A percentile compares a stretch with the other conserved stretches of the same genome.
Conservation (phyloP, 53 echinoderm and acorn worm species). For the Henricia sp. region DNA sequence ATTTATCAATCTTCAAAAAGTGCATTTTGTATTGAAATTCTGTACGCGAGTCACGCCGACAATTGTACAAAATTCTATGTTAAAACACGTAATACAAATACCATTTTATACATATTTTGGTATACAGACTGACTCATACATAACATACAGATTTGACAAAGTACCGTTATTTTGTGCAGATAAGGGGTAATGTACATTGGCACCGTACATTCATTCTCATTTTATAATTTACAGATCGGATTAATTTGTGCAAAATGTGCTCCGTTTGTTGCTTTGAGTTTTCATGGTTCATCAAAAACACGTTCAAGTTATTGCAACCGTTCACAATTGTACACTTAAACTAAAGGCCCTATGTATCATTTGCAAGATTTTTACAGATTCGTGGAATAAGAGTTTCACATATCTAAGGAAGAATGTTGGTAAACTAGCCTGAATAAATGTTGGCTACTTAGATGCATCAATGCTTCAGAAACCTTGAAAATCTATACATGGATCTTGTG, state of each 20-base stretch:
- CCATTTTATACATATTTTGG: neutral
- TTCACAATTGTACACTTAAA: neutral
- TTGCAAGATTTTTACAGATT: too few relatives aligned
- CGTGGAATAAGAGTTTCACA: too few relatives aligned
- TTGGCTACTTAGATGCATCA: too few relatives aligned
- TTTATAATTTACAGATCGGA: neutral
- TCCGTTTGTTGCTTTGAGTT: neutral
- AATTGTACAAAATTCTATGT: neutral
- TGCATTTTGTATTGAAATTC: neutral
- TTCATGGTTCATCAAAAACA: neutral
- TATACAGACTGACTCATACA: neutral
- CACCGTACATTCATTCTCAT: neutral
- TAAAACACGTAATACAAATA: neutral
- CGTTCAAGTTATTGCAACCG: neutral
- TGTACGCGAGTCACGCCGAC: neutral
- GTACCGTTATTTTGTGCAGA: neutral
- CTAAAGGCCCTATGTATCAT: too few relatives aligned
- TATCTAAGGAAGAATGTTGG: too few relatives aligned
- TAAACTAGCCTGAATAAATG: too few relatives aligned
- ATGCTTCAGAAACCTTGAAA: too few relatives aligned
- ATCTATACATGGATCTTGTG: too few relatives aligned
- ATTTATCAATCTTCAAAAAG: conserved; percentile 23
- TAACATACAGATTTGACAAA: neutral
- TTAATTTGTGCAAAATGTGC: neutral
- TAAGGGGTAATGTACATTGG: too few relatives aligned